Evolutionary conservation across 2,113 vertebrate species (phyloP).

Genomic region (Hyla sarda): DNA sequence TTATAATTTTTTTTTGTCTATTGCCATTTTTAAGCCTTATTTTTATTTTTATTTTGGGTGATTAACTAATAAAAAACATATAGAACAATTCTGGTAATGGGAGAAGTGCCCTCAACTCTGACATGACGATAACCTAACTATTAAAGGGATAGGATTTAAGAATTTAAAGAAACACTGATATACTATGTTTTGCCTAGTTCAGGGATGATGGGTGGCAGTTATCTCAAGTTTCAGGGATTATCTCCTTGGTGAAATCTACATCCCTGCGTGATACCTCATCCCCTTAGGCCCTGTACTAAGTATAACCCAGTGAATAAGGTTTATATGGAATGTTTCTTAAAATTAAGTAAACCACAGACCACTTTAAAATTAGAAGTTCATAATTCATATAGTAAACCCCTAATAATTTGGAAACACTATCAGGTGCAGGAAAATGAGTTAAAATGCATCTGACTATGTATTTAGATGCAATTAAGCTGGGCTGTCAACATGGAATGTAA

Average conservation of each 20-base stretch:
- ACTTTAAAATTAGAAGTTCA: neutral
- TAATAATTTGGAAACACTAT: neutral
- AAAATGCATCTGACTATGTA: neutral
- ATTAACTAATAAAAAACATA: neutral
- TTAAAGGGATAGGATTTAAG: too few relatives aligned
- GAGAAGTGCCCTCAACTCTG: neutral
- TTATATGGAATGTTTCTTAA: neutral
- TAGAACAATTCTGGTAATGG: neutral
- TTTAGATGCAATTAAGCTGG: neutral
- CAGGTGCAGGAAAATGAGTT: neutral
- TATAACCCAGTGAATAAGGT: neutral
- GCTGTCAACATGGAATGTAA: constrained; percentile 6
- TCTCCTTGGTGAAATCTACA: neutral
- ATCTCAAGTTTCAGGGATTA: too few relatives aligned
- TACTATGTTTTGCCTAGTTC: too few relatives aligned
- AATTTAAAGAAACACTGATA: too few relatives aligned
- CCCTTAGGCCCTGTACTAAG: neutral
- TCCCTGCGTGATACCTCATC: neutral
- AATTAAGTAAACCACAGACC: neutral
- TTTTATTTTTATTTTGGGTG: neutral
- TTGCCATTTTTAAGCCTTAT: too few relatives aligned
- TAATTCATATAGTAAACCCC: neutral
- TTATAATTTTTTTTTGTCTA: too few relatives aligned
- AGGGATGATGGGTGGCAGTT: too few relatives aligned
- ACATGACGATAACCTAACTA: neutral